These are phyloP conservation scores for Acanthopleura granulata DNA, from an alignment of 2,888 invertebrate species.

Conservation along the genomic window DNA sequence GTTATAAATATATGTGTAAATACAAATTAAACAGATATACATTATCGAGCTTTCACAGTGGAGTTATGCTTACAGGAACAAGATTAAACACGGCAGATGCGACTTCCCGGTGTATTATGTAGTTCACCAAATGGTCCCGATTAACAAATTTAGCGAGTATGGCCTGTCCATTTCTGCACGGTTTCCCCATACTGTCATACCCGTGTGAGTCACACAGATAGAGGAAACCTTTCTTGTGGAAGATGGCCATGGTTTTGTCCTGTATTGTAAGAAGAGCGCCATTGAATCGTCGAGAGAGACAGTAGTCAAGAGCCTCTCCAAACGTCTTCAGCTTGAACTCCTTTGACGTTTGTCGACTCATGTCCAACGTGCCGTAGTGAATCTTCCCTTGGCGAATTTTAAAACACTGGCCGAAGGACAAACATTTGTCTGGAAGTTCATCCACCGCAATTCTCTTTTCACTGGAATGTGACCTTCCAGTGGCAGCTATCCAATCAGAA, in stretches of 20 bases:
- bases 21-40: too few relatives aligned
- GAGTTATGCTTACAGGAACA: not conserved
- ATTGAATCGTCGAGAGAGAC: not conserved
- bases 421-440: not conserved
- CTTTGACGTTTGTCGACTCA: not conserved
- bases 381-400: conserved; percentile 3
- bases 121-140: not conserved
- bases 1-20: too few relatives aligned
- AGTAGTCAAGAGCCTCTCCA: not conserved
- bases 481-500: not conserved
- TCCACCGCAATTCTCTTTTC: not conserved
- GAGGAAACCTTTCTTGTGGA: not conserved
- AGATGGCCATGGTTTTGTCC: conserved; percentile 13
- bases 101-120: not conserved
- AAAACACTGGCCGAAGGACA: not conserved
- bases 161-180: not conserved
- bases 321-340: conserved; percentile 15
- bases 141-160: conserved; percentile 14
- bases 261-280: not conserved
- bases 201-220: conserved; percentile 12
- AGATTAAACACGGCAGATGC: not conserved
- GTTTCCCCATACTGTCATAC: conserved; percentile 12
- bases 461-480: not conserved
- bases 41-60: too few relatives aligned
- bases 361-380: not conserved